A percentile compares a stretch with the other conserved stretches of the same genome.
phyloP scores from a whole-genome alignment of 1,140 invertebrate genomes.

The Drosophila littoralis region DNA sequence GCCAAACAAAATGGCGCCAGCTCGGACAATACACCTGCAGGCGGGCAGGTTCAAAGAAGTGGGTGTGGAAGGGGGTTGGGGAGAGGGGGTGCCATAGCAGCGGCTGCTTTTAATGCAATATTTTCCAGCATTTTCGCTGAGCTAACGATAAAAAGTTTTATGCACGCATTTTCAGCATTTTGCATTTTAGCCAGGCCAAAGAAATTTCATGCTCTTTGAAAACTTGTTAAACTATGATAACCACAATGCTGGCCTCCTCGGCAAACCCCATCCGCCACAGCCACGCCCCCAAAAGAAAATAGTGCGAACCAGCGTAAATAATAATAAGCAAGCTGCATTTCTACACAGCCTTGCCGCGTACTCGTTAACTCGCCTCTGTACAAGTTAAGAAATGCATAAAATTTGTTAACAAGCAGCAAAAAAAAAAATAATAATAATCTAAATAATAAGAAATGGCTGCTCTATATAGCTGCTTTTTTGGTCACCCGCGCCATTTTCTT shows the following conservation, averaged over 20 bases:
- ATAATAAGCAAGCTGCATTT: conserved; percentile 78
- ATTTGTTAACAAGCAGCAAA: conserved; percentile 74
- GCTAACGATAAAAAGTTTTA: conserved; percentile 75
- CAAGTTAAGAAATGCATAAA: conserved; percentile 82
- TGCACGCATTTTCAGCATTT: conserved; percentile 66
- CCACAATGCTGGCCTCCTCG: conserved; percentile 69
- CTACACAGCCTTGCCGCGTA: background rate
- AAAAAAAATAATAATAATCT: conserved; percentile 24
- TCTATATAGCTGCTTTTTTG: conserved; percentile 22
- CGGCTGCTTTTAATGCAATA: conserved; percentile 74
- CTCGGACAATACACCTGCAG: conserved; percentile 76
- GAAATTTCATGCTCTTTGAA: conserved; percentile 81
- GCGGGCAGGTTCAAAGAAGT: conserved; percentile 1
- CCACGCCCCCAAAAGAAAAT: background rate
- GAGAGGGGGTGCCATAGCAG: background rate
- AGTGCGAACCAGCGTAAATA: conserved; percentile 57
- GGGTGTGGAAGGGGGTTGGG: background rate
- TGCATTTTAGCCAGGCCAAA: conserved; percentile 62
- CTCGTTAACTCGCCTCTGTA: conserved; percentile 72
- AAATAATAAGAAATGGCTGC: conserved; percentile 42
- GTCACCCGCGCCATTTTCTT: conserved; percentile 62
- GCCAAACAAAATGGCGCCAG: conserved; percentile 52
- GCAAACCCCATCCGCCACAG: background rate
- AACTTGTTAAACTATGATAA: conserved; percentile 83
- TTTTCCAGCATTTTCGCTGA: conserved; percentile 58